These are phyloP conservation scores for Agrotis clavis DNA, from an alignment of 2,888 invertebrate genomes.

Conservation along the genomic window DNA sequence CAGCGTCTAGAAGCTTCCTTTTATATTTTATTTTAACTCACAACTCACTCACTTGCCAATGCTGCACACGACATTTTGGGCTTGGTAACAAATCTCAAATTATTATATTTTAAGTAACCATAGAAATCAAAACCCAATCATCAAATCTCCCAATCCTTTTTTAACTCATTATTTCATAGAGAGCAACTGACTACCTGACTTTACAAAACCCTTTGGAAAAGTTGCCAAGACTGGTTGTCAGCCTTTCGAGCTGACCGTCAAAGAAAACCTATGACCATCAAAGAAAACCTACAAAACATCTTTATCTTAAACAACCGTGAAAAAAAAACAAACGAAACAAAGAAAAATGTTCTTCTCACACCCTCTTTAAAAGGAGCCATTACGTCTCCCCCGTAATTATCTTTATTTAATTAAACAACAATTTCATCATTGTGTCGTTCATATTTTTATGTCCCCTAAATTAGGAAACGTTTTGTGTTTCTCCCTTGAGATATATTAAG, in stretches of 20 bases:
- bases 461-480: conserved; percentile 45
- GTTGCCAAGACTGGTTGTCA: too few relatives aligned
- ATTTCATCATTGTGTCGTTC: conserved; percentile 61
- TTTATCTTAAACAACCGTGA: neutral
- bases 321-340: conserved; percentile 5
- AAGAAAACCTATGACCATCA: neutral
- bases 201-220: too few relatives aligned
- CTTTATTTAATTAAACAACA: conserved; percentile 68
- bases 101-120: too few relatives aligned
- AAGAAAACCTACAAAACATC: neutral
- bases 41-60: too few relatives aligned
- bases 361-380: conserved; percentile 19
- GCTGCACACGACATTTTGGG: neutral
- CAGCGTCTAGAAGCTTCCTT: neutral
- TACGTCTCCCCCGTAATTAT: conserved; percentile 59
- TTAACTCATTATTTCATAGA: too few relatives aligned
- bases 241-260: too few relatives aligned
- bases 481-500: conserved; percentile 42
- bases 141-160: too few relatives aligned
- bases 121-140: too few relatives aligned
- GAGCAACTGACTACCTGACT: too few relatives aligned
- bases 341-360: conserved; percentile 16
- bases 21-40: neutral
- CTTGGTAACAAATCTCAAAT: neutral
- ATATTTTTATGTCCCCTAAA: conserved; percentile 54